Evolutionary conservation across 2,888 invertebrate species (phyloP), one percentile per base, ranked within the genome.

Genomic region (Chymomyza procnemis): DNA sequence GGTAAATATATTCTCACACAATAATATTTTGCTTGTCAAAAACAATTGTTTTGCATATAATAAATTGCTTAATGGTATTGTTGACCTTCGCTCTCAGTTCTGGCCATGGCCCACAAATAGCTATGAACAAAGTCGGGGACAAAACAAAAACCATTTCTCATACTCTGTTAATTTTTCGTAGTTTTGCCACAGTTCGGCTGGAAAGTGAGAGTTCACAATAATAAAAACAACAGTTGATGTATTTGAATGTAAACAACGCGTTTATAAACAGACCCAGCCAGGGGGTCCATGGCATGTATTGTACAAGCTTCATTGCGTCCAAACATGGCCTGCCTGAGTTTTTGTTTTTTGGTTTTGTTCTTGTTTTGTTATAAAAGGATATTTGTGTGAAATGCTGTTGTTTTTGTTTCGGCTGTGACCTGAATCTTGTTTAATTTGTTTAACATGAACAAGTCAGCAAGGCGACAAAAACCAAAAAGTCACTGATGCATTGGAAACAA

Each of bases 1-100:
- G 50, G 18, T 14, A 19, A 50, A 19, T 50, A 50, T 16, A 41
- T 41, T 41, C 34, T 41, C 34, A 19, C 18, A 16, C 12, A 47
- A 59, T 54, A 67, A 71, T 80, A 85, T 80, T 75, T 64, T 76
- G 67, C 55, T 71, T 80, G 80, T 80, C 80, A 84, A 69, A 85
- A 84, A 84, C 80, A 80, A 80, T 80, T 80, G 86, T 84, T 80
- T 74, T 84, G 71, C 67, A 71, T 71, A 79, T 77, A 69, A 84
- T 73, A 74, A 80, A 80, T 85, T 85, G 86, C 81, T 73, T 76
- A 85, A 80, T 84, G 84, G 34, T 41, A 76, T 73, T 69, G 73
- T 64, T 84, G 80, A 85, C 80, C 86, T 80, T 80, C 71, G 67
- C n/a, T 41, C 34, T 41, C 41, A 30, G 6, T 19, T 9, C 12